A percentile compares a stretch with the other conserved stretches of the same genome.
These are phyloP conservation scores for Melanerpes aurifrons DNA, from an alignment of 2,113 vertebrate genomes.

Conservation along the genomic window DNA sequence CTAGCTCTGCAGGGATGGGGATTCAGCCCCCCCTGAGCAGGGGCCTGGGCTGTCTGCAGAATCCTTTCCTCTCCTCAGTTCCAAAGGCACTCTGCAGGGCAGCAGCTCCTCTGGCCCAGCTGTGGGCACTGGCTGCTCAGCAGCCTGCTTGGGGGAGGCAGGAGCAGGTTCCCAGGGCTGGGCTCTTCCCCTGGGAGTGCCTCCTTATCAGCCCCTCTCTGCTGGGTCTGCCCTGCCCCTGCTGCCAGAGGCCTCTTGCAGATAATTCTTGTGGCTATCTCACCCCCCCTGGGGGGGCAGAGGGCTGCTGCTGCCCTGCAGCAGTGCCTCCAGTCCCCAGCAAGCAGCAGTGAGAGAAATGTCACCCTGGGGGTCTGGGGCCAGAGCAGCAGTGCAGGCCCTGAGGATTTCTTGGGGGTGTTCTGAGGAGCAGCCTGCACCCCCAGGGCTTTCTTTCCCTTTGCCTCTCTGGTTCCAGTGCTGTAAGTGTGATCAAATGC, in stretches of 20 bases:
- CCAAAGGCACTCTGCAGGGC: not conserved
- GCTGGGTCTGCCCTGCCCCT: not conserved
- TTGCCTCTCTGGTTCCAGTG: not conserved
- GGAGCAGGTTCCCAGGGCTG: not conserved
- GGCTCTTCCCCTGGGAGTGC: constrained; percentile 19
- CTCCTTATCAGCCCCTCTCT: not conserved
- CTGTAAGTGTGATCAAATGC: not conserved
- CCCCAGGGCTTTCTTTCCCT: not conserved
- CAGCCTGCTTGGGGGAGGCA: not conserved
- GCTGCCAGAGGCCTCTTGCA: not conserved
- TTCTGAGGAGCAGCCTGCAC: constrained; percentile 10
- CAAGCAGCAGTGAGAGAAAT: not conserved
- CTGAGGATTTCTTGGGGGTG: not conserved
- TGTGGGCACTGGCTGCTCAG: not conserved
- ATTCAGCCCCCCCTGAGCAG: no score
- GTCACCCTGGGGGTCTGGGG: not conserved
- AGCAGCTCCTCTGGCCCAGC: not conserved
- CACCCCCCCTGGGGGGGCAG: not conserved
- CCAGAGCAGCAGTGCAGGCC: not conserved
- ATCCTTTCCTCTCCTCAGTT: not conserved
- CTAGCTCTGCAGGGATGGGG: no score
- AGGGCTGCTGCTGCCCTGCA: not conserved
- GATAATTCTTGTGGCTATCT: constrained; percentile 15
- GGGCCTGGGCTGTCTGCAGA: not conserved
- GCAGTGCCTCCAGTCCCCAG: not conserved